Conservation (phyloP, 2,888 invertebrate species). For the Panopea generosa region DNA sequence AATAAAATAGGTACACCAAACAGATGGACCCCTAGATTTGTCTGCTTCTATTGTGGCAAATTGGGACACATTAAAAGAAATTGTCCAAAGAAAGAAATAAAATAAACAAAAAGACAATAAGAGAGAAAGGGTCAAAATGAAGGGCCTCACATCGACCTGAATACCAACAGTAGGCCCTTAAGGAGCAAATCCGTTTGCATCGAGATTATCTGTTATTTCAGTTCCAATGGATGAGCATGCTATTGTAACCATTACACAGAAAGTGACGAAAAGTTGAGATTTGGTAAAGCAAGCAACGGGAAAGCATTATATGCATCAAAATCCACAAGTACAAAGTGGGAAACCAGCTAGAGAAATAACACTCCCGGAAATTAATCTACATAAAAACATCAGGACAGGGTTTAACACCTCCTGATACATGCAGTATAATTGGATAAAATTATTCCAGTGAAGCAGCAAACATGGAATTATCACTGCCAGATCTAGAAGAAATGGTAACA, state of each 20-base stretch:
- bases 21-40: too few species aligned
- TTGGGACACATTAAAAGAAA: neutral
- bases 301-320: too few species aligned
- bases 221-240: neutral
- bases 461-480: too few species aligned
- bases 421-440: too few species aligned
- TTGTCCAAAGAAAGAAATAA: neutral
- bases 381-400: neutral
- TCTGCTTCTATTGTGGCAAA: neutral
- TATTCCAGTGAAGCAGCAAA: too few species aligned
- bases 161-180: slow-evolving; percentile 4
- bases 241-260: neutral
- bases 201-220: too few species aligned
- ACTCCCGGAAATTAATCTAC: neutral
- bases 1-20: too few species aligned
- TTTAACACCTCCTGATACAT: too few species aligned
- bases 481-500: too few species aligned
- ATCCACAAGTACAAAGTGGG: too few species aligned
- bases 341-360: too few species aligned
- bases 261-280: neutral
- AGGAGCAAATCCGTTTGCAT: neutral
- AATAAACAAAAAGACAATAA: neutral
- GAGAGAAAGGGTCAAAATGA: slow-evolving; percentile 11
- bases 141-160: neutral
- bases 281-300: too few species aligned